Evolutionary conservation across 2,888 invertebrate genomes (phyloP), one percentile per base, ranked within the genome.

Genomic region (Caenorhabditis sp.): DNA sequence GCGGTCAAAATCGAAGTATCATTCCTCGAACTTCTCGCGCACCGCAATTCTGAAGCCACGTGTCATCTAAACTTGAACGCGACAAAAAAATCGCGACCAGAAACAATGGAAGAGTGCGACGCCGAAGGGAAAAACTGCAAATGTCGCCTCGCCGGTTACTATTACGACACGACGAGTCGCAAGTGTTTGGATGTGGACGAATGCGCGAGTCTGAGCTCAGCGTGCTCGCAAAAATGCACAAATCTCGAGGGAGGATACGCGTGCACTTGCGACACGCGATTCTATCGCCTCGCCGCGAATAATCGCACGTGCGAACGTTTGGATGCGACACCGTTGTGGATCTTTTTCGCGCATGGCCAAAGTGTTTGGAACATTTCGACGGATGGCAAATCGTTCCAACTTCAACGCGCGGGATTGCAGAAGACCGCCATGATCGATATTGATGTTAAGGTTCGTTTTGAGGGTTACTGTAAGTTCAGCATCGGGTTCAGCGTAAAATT

Each of bases 401-500:
- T 95, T 85, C 84, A 90, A 59, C 94, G 95, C 85, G 95, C 95
- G 89, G 96, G 96, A 87, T 91, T 97, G 7, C 93, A 95, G 90
- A 97, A 96, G 87, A 96, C 95, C 0, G 97, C 97, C 0, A 97
- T 97, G 0, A 90, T 99, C 31, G 97, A 97, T 88, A 95, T 94
- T 85, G 95, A 85, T 67, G 77, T 84, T 21, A 73, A 81, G 76
- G 83, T 83, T 50, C 17, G 31, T 43, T 43, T n/a, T n/a, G n/a
- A n/a, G n/a, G n/a, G n/a, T n/a, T n/a, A n/a, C n/a, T n/a, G n/a
- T n/a, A n/a, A n/a, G n/a, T n/a, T n/a, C n/a, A n/a, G 43, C 14
- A 14, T 10, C 17, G 43, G 5, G 17, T 3, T 43, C 43, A 10
- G 12, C 17, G 43, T 17, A 14, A 27, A n/a, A n/a, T 21, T 43